Evolutionary conservation across 2,797 vertebrate genomes (phyloP).

Genomic region (Lacerta agilis): DNA sequence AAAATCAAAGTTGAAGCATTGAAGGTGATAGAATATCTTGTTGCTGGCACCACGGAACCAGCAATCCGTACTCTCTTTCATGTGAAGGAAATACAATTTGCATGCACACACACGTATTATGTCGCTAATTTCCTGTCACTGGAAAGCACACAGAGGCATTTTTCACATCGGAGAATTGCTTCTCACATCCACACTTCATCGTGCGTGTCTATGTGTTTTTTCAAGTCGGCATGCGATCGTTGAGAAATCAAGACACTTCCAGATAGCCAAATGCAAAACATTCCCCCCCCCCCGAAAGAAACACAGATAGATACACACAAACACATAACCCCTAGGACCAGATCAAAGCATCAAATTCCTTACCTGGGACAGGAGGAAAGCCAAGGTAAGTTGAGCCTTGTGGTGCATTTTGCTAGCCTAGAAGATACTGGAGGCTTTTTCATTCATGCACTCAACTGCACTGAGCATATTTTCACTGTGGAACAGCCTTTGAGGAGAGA

Average conservation of each 20-base stretch:
- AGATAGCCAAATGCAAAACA: conserved; percentile 49
- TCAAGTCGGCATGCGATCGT: conserved; percentile 52
- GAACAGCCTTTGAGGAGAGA: conserved; percentile 86
- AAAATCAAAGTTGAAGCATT: conserved; percentile 80
- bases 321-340: background rate
- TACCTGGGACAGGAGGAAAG: conserved; percentile 95
- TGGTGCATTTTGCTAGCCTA: conserved; percentile 91
- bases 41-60: conserved; percentile 44
- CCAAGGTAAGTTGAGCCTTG: conserved; percentile 86
- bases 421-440: conserved; percentile 86
- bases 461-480: conserved; percentile 99
- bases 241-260: conserved; percentile 63
- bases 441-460: conserved; percentile 88
- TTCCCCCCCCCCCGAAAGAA: background rate
- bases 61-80: conserved; percentile 50
- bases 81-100: background rate
- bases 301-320: background rate
- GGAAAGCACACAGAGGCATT: conserved; percentile 53
- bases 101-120: conserved; percentile 41
- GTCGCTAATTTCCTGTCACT: conserved; percentile 57
- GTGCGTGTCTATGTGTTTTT: conserved; percentile 38
- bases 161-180: conserved; percentile 25
- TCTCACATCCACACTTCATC: conserved; percentile 8
- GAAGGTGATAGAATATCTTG: conserved; percentile 69
- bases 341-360: conserved; percentile 64